phyloP scores from a whole-genome alignment of 1,140 invertebrate genomes.

The Bombus confusus region DNA sequence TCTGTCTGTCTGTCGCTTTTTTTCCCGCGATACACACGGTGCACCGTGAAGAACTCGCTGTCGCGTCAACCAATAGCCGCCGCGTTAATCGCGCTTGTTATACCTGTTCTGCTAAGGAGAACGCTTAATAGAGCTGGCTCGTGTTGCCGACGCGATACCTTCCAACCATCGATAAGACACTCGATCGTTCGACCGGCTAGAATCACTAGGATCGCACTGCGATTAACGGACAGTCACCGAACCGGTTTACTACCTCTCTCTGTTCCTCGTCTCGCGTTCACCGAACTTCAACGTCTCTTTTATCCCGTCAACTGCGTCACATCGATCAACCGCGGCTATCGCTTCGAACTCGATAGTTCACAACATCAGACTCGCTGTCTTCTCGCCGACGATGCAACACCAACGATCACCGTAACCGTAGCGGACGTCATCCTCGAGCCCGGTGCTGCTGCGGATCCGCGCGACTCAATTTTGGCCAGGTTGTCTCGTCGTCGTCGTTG shows the following conservation, averaged over 20 bases:
- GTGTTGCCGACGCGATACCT: neutral
- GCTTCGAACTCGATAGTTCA: neutral
- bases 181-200: slow-evolving; percentile 13
- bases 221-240: slow-evolving; percentile 19
- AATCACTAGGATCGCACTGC: slow-evolving; percentile 5
- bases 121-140: neutral
- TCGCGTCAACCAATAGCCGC: neutral
- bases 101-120: neutral
- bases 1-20: no score
- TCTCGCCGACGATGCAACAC: neutral
- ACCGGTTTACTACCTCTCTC: slow-evolving; percentile 18
- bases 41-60: neutral
- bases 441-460: neutral
- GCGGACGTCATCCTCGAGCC: neutral
- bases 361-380: neutral
- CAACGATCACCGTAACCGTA: neutral
- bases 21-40: no score
- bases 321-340: neutral
- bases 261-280: neutral
- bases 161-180: neutral
- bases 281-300: neutral
- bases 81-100: neutral
- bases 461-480: neutral
- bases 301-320: neutral
- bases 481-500: no score